Conservation (phyloP, 2,113 vertebrate species). For the Brienomyrus longianalis region DNA sequence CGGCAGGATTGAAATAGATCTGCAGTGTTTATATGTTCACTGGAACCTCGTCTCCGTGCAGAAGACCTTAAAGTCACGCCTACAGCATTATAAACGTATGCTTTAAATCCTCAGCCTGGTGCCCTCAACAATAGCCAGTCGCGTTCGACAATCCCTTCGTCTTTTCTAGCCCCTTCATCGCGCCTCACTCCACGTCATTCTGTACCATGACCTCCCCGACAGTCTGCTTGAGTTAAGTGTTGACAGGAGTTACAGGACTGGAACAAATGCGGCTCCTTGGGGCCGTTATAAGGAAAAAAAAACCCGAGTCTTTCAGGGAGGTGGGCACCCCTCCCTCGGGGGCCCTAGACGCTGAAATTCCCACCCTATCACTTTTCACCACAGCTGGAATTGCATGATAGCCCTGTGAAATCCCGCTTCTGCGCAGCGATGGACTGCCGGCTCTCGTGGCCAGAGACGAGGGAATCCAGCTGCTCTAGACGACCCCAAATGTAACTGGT, state of each 20-base stretch:
- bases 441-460: background rate
- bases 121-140: background rate
- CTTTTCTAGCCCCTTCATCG: background rate
- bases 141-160: background rate
- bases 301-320: background rate
- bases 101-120: background rate
- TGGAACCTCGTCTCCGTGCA: background rate
- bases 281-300: background rate
- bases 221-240: background rate
- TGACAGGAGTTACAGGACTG: background rate
- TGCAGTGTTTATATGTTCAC: background rate
- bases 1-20: background rate
- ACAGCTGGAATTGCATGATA: background rate
- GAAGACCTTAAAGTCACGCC: background rate
- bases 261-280: background rate
- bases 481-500: background rate
- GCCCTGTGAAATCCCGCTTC: background rate
- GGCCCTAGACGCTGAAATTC: background rate
- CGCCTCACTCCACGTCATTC: background rate
- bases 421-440: background rate
- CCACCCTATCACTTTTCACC: conserved; percentile 19
- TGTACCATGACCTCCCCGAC: background rate
- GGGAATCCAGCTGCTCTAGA: background rate
- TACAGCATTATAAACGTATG: background rate
- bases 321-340: background rate